Conservation (phyloP, 2,888 invertebrate genomes). For the Nemurella pictetii region DNA sequence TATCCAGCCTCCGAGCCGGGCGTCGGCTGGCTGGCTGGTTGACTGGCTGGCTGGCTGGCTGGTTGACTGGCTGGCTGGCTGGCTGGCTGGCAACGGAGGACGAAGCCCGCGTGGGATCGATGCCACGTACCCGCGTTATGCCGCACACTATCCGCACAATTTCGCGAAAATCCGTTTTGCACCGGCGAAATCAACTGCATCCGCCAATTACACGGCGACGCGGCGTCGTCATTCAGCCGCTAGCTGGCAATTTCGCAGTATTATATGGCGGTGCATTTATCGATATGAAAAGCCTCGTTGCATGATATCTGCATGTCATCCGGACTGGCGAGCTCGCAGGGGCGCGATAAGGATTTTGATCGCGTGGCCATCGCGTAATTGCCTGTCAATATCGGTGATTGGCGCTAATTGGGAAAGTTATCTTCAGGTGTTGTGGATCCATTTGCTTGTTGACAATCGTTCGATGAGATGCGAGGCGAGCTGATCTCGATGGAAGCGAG, state of each 20-base stretch:
- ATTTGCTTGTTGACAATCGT: too few relatives aligned
- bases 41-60: background rate
- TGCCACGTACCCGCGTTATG: slow-evolving; percentile 4
- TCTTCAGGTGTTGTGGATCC: background rate
- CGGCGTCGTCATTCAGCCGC: background rate
- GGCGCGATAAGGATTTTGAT: background rate
- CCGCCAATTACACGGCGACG: background rate
- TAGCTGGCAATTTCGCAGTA: too few relatives aligned
- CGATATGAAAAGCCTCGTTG: background rate
- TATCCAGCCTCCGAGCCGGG: slow-evolving; percentile 5
- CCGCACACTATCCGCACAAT: slow-evolving; percentile 16
- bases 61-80: background rate
- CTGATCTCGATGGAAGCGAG: too few relatives aligned
- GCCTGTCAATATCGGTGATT: background rate
- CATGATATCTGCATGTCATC: background rate
- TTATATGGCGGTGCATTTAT: background rate
- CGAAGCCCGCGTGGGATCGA: slow-evolving; percentile 9
- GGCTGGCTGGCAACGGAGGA: background rate
- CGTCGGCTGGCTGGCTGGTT: background rate
- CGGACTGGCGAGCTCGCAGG: background rate
- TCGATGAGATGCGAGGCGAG: too few relatives aligned
- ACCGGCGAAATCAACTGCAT: background rate
- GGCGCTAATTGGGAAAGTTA: background rate
- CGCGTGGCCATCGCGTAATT: background rate
- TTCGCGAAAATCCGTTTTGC: background rate